phyloP scores from a whole-genome alignment of 2,888 invertebrate genomes.

The Acanthococcus lagerstroemiae region DNA sequence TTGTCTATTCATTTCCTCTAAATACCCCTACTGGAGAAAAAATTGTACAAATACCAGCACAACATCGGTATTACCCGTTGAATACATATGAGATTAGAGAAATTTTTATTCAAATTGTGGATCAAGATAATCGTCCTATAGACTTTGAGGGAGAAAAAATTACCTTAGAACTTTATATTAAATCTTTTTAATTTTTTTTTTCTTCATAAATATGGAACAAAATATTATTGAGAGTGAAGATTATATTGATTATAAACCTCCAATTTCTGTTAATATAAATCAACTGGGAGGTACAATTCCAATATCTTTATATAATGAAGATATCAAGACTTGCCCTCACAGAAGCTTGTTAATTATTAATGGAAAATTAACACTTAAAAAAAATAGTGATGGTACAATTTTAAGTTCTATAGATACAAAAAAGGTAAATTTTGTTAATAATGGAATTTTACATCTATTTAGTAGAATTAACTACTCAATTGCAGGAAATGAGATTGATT shows the following conservation, averaged over 20 bases:
- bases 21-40: conserved; percentile 9
- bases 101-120: conserved; percentile 15
- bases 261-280: background rate
- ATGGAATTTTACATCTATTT: conserved; percentile 11
- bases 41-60: conserved; percentile 12
- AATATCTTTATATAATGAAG: background rate
- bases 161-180: conserved; percentile 13
- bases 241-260: background rate
- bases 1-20: conserved; percentile 18
- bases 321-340: background rate
- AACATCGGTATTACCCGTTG: conserved; percentile 13
- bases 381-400: conserved; percentile 6
- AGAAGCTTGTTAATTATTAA: background rate
- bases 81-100: conserved; percentile 11
- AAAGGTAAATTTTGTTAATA: conserved; percentile 10
- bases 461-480: conserved; percentile 12
- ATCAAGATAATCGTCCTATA: conserved; percentile 14
- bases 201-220: conserved; percentile 8
- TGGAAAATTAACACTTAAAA: conserved; percentile 7
- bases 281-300: background rate
- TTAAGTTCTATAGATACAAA: conserved; percentile 10
- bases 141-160: conserved; percentile 19
- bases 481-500: conserved; percentile 11
- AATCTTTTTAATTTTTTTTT: conserved; percentile 17
- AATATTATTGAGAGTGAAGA: conserved; percentile 17